Percentiles rank a stretch among this genome's conserved stretches.
These are phyloP conservation scores for Tringa solitaria DNA, from an alignment of 2,113 vertebrate genomes.

Conservation along the genomic window DNA sequence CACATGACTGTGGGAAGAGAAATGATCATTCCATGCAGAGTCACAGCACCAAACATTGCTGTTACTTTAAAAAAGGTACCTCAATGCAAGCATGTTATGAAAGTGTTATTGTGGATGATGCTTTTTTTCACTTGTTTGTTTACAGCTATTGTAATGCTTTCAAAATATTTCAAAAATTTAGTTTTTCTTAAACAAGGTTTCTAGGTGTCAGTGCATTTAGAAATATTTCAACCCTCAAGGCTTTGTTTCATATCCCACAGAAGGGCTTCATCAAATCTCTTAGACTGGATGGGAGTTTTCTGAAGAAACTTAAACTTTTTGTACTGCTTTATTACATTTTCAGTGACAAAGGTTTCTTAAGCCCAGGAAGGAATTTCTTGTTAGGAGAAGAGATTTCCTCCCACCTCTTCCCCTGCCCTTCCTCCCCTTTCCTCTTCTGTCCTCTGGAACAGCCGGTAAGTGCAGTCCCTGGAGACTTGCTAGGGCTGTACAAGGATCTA, in stretches of 20 bases:
- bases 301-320: neutral
- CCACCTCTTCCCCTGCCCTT: constrained; percentile 12
- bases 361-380: constrained; percentile 5
- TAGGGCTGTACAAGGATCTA: neutral
- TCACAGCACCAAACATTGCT: constrained; percentile 83
- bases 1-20: constrained; percentile 81
- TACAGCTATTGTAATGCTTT: neutral
- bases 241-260: neutral
- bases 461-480: neutral
- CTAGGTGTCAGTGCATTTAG: neutral
- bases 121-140: neutral
- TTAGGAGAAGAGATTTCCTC: constrained; percentile 25
- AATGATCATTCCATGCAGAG: constrained; percentile 89
- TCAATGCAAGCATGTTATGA: neutral
- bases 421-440: constrained; percentile 26
- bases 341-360: constrained; percentile 3
- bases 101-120: neutral
- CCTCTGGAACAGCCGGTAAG: neutral
- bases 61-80: constrained; percentile 81
- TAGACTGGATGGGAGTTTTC: neutral
- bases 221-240: neutral
- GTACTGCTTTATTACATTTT: neutral
- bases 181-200: neutral
- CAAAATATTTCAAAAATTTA: neutral
- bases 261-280: neutral